Evolutionary conservation across 2,888 invertebrate species (phyloP).

Genomic region (Saturnia pavonia): DNA sequence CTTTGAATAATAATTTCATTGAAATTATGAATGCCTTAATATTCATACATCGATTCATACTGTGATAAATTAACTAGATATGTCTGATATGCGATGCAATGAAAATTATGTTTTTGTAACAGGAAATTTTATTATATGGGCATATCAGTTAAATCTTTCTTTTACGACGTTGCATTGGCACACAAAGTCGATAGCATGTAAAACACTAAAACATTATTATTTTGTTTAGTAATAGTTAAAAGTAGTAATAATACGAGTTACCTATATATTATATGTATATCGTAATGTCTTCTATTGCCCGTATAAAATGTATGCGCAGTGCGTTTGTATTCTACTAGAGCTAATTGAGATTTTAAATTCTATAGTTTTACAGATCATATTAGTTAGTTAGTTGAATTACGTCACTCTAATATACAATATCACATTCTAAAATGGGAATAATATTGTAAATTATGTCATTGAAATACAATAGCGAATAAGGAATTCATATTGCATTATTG

Average conservation of each 20-base stretch:
- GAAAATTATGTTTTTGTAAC: not conserved
- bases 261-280: not conserved
- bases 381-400: not conserved
- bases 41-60: constrained; percentile 11
- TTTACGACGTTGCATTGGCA: not conserved
- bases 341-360: not conserved
- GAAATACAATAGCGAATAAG: not conserved
- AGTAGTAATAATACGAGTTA: not conserved
- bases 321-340: not conserved
- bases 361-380: not conserved
- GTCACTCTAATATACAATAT: not conserved
- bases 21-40: constrained; percentile 6
- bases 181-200: not conserved
- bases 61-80: not conserved
- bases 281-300: not conserved
- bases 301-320: not conserved
- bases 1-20: constrained; percentile 1
- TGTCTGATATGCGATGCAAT: not conserved
- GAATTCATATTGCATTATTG: too few relatives aligned
- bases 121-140: not conserved
- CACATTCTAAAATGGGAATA: not conserved
- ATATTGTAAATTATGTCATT: not conserved
- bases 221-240: not conserved
- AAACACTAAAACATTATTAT: not conserved
- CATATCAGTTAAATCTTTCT: too few relatives aligned